These are phyloP conservation scores for Diaprepes abbreviatus DNA, from an alignment of 2,888 invertebrate species.

Conservation along the genomic window DNA sequence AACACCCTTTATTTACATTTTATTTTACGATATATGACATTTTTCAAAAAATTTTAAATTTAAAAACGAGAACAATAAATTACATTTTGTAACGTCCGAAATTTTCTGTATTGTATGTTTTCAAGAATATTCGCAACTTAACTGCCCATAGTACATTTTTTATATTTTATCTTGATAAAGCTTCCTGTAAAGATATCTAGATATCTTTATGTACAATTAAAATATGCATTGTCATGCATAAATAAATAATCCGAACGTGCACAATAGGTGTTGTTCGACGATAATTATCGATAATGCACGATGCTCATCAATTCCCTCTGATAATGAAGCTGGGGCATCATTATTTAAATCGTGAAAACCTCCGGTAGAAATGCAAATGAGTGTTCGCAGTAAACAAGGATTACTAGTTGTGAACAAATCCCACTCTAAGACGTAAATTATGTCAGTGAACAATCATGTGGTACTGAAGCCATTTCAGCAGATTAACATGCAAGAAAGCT, in stretches of 20 bases:
- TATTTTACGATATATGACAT: too few relatives aligned
- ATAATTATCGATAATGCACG: conserved; percentile 51
- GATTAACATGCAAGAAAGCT: conserved; percentile 64
- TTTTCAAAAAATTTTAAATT: too few relatives aligned
- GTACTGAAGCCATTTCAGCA: conserved; percentile 64
- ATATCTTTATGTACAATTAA: conserved; percentile 21
- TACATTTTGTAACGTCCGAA: too few relatives aligned
- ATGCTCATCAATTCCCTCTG: conserved; percentile 39
- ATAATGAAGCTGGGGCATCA: conserved; percentile 50
- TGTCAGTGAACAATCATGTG: conserved; percentile 67
- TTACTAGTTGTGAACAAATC: conserved; percentile 64
- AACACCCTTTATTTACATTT: too few relatives aligned
- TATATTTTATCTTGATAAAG: too few relatives aligned
- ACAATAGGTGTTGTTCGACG: conserved; percentile 29
- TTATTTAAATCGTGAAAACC: conserved; percentile 59
- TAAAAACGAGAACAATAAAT: too few relatives aligned
- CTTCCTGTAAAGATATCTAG: not conserved
- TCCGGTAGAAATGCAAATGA: conserved; percentile 60
- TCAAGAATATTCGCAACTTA: too few relatives aligned
- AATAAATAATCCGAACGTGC: conserved; percentile 36
- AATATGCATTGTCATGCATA: conserved; percentile 42
- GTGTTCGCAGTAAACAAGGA: conserved; percentile 62
- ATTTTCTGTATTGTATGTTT: too few relatives aligned
- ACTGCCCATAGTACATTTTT: too few relatives aligned
- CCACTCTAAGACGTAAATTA: conserved; percentile 67